phyloP scores from a whole-genome alignment of 92 coral and sea anemone genomes.

The Muricea muricata region DNA sequence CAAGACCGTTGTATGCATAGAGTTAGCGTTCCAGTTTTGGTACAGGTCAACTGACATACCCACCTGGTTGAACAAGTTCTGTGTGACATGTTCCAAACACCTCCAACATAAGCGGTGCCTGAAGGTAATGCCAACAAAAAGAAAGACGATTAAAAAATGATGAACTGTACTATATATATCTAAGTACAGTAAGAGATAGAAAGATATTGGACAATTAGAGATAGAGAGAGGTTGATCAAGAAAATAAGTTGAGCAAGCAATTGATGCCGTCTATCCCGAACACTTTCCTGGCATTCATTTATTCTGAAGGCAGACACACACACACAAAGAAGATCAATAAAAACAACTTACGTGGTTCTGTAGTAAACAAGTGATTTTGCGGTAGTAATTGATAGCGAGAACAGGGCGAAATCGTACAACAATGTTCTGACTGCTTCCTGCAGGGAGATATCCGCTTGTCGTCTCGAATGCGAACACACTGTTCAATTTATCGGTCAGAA shows the following conservation, averaged over 20 bases:
- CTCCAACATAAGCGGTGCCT: slow-evolving; percentile 89
- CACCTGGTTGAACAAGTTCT: slow-evolving; percentile 96
- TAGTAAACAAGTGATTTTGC: slow-evolving; percentile 85
- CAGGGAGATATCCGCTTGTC: slow-evolving; percentile 78
- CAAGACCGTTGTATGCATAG: too few relatives aligned
- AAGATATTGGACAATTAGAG: too few relatives aligned
- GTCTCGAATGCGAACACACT: slow-evolving; percentile 85
- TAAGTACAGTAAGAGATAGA: too few relatives aligned
- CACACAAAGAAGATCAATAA: not conserved
- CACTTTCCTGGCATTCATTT: too few relatives aligned
- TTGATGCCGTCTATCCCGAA: too few relatives aligned
- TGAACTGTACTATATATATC: too few relatives aligned
- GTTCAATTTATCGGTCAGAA: slow-evolving; percentile 86
- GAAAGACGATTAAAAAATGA: not conserved
- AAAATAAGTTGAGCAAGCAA: too few relatives aligned
- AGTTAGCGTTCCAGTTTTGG: too few relatives aligned
- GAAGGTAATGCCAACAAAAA: not conserved
- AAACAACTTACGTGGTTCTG: slow-evolving; percentile 80
- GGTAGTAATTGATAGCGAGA: slow-evolving; percentile 85
- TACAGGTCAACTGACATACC: too few relatives aligned
- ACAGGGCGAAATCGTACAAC: slow-evolving; percentile 74
- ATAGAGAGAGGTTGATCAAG: too few relatives aligned
- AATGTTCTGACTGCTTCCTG: slow-evolving; percentile 74
- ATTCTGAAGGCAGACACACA: too few relatives aligned
- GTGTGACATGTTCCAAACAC: slow-evolving; percentile 98